Evolutionary conservation across 2,797 vertebrate genomes (phyloP).

Genomic region (Orestias chungarensis): DNA sequence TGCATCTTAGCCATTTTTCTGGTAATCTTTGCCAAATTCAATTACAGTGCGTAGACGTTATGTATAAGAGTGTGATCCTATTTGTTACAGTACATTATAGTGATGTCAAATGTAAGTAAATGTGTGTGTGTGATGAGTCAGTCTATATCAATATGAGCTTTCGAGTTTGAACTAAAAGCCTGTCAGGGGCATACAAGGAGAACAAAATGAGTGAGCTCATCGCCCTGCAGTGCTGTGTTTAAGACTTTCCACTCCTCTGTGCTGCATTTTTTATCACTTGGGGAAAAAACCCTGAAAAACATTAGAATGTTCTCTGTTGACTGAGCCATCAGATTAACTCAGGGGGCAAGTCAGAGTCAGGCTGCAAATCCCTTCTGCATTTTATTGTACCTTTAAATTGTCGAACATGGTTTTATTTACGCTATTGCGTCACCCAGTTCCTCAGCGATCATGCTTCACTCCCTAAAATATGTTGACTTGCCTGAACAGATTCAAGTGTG

Average conservation of each 20-base stretch:
- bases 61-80: conserved; percentile 8
- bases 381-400: conserved; percentile 29
- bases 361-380: conserved; percentile 26
- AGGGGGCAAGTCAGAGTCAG: conserved; percentile 13
- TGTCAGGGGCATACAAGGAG: conserved; percentile 55
- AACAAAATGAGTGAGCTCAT: conserved; percentile 66
- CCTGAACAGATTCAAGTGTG: conserved; percentile 21
- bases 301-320: conserved; percentile 55
- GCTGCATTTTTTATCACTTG: conserved; percentile 64
- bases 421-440: conserved; percentile 28
- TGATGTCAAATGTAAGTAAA: conserved; percentile 34
- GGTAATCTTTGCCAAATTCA: conserved; percentile 1
- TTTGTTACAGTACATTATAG: conserved; percentile 26
- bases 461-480: conserved; percentile 17
- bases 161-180: conserved; percentile 41
- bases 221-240: conserved; percentile 45
- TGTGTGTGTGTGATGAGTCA: conserved; percentile 33
- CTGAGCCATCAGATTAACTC: conserved; percentile 40
- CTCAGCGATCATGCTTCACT: conserved; percentile 34
- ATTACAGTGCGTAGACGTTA: neutral
- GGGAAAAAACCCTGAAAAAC: conserved; percentile 40
- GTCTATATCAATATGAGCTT: conserved; percentile 29
- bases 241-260: conserved; percentile 61
- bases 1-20: neutral
- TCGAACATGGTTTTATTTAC: conserved; percentile 20